Evolutionary conservation across 2,113 vertebrate species (phyloP), one percentile per base, ranked within the genome.

Genomic region (Lamprologus lemairii): DNA sequence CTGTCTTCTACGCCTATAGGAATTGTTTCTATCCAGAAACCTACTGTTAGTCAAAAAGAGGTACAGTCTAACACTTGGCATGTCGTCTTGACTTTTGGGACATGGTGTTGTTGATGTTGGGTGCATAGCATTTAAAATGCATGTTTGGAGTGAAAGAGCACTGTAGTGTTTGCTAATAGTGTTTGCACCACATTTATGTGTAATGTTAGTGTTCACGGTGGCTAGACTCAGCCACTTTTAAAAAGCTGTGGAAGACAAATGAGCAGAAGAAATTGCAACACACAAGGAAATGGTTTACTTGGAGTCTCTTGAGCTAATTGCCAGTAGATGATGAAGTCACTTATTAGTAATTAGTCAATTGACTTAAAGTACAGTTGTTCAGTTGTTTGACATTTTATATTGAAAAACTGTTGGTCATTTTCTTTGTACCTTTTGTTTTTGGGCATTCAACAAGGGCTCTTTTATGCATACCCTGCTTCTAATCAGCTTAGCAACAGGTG

Each of bases 21-120:
- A 79, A 82, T 84, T 14, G 85, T 82, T 83, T 53, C 85, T 16
- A 17, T 55, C 57, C 87, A 93, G 17, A 80, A 90, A 23, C 83
- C 89, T 33, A 13, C 89, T 60, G 21, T 82, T 26, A 90, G 83
- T 83, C 94, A 89, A 85, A 88, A 84, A 86, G 93, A 97, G 96
- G 96, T 97, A 96, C 81, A 54, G 81, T 63, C 78, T 87, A 37
- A 21, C 37, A 65, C 28, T 83, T 83, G 0, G 85, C 87, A 87
- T 87, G 92, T 87, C 63, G 81, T 86, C 21, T 84, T 71, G 26
- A 42, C 51, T 75, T 81, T 58, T 89, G 33, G 37, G 51, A 51
- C 14, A 14, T 37, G 19, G 11, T 68, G 19, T 68, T 68, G 60
- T 81, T 82, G 42, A 63, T 87, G 75, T 95, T 91, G 89, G 87